A percentile compares a stretch with the other conserved stretches of the same genome.
Conservation (phyloP, 2,113 vertebrate genomes). For the Periophthalmus modestus region DNA sequence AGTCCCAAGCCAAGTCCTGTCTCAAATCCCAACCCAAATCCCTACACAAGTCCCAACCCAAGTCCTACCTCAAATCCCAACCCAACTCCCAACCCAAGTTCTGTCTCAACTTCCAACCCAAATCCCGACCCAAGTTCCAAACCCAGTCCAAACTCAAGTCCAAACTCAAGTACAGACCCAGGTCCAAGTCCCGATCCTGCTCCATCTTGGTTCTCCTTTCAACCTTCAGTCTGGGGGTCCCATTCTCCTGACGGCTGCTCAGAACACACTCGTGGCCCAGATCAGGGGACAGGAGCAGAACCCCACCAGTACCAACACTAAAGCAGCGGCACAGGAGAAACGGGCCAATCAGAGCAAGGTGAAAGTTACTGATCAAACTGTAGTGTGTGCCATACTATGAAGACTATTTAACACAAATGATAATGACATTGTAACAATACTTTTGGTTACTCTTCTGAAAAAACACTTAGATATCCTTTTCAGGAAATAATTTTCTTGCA, state of each 20-base stretch:
- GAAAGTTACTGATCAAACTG: not conserved
- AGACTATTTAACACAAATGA: too few species aligned
- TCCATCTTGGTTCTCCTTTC: constrained; percentile 26
- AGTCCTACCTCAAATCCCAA: not conserved
- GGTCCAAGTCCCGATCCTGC: constrained; percentile 34
- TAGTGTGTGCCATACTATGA: too few species aligned
- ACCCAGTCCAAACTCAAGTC: not conserved
- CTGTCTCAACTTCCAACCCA: not conserved
- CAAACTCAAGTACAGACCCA: not conserved
- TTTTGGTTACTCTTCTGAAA: too few species aligned
- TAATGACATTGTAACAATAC: too few species aligned
- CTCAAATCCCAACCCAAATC: not conserved
- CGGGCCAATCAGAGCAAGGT: not conserved
- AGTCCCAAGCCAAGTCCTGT: not conserved
- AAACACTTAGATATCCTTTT: too few species aligned
- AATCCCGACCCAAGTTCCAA: too few species aligned
- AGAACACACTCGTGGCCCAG: constrained; percentile 5
- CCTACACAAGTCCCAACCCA: not conserved
- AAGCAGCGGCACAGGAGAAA: not conserved
- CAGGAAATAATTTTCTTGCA: too few species aligned
- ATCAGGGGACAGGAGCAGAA: not conserved
- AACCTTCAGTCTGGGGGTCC: not conserved
- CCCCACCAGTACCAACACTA: not conserved
- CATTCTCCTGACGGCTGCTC: not conserved
- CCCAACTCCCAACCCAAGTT: too few species aligned